These are phyloP conservation scores for Callyntrura guangdongensis DNA, from an alignment of 2,888 invertebrate species.

Conservation along the genomic window DNA sequence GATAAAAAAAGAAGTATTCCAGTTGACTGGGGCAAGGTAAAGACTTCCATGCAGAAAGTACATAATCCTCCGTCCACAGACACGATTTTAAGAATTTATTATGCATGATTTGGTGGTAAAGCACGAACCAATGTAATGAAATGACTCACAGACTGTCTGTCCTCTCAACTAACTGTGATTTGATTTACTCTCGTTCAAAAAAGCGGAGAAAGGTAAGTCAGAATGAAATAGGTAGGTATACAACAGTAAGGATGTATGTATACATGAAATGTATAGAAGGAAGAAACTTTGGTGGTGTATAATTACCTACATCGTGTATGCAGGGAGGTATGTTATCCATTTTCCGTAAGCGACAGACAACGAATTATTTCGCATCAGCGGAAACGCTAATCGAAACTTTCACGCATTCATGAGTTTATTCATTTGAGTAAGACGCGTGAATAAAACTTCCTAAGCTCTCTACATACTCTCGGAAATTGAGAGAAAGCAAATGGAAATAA, in stretches of 20 bases:
- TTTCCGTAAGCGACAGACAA: conserved; percentile 46
- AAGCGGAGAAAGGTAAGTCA: conserved; percentile 7
- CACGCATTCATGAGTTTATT: conserved; percentile 82
- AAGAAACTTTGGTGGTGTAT: not conserved
- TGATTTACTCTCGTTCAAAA: conserved; percentile 47
- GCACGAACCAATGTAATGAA: conserved; percentile 49
- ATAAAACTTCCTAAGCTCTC: not conserved
- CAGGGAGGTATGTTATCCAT: conserved; percentile 35
- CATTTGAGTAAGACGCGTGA: conserved; percentile 77
- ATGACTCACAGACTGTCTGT: conserved; percentile 37
- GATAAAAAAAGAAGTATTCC: conserved; percentile 16
- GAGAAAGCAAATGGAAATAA: conserved; percentile 59
- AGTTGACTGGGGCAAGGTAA: not conserved
- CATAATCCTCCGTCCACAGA: conserved; percentile 20
- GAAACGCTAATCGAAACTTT: conserved; percentile 84
- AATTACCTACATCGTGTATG: conserved; percentile 61
- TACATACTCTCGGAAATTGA: conserved; percentile 63
- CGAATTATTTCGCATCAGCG: conserved; percentile 84
- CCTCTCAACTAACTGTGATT: conserved; percentile 41
- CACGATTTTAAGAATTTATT: conserved; percentile 45
- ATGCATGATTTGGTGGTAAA: conserved; percentile 46
- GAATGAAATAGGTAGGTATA: not conserved
- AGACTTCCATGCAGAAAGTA: conserved; percentile 34
- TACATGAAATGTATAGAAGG: not conserved
- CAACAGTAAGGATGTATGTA: not conserved